Base-by-base conservation (phyloP, 2,888 invertebrate genomes). In the Minunthozetes semirufus region DNA sequence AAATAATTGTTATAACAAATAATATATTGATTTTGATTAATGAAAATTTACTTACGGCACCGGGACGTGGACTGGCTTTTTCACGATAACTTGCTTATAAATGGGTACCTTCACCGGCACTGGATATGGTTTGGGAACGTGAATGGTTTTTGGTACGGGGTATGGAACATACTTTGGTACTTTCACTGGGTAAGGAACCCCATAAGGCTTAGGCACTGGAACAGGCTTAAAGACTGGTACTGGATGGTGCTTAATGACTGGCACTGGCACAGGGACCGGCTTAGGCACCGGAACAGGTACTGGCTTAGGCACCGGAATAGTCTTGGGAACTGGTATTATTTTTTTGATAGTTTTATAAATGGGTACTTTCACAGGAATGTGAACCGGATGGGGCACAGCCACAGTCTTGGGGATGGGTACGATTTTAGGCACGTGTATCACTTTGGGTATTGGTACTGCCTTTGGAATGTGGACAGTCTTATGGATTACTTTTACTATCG, bases 41-140 rank as follows among this genome's bases (percentile, higher is more conserved):
- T 22, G 6, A 53, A 19, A 53, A n/a, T 19, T 8, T 70, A 79
- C 79, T 79, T 76, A 79, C 79, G 79, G 79, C 5, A 79, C 79
- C 27, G 80, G 80, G 0, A 80, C 78, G 70, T 79, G 77, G n/a
- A 80, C 76, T 66, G 79, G 79, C 75, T 80, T 80, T 76, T 80
- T 80, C 15, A 80, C 78, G 63, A 79, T 78, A 29, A 80, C 74
- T 48, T 80, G 77, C 75, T 80, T 80, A 76, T 79, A 79, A 70
- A 80, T 76, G 17, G 80, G 80, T 42, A 79, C 79, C 68, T 79
- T 79, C 22, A 76, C 73, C n/a, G 79, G 79, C 17, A 78, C 78
- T 33, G 77, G 76, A 74, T 78, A 78, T 48, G 79, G 79, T 72
- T 78, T 78, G 19, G 80, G 79, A n/a, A 80, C 79, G 46, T 78